Evolutionary conservation across 1,140 invertebrate genomes (phyloP).

Genomic region (Daktulosphaira vitifoliae): DNA sequence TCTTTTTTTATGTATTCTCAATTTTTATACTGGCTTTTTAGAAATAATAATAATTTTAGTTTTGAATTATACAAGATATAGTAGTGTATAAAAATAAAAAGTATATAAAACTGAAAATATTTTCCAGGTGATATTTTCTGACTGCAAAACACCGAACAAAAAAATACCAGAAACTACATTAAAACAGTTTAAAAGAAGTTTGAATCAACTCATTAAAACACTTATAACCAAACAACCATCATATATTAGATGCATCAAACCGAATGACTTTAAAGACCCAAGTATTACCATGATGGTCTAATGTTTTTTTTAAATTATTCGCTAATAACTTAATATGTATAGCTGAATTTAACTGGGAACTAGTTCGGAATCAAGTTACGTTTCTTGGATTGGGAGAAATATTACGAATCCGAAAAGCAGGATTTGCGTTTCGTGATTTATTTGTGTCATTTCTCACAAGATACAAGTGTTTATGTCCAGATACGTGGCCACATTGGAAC

Average conservation of each 20-base stretch:
- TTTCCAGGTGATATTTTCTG: constrained; percentile 46
- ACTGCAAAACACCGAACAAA: constrained; percentile 7
- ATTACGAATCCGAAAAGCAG: constrained; percentile 55
- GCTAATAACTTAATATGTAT: no score
- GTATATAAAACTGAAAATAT: no score
- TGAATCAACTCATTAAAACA: constrained; percentile 60
- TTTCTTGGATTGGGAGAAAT: constrained; percentile 52
- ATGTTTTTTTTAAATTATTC: no score
- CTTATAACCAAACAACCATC: constrained; percentile 64
- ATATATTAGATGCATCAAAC: constrained; percentile 69
- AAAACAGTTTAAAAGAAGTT: constrained; percentile 64
- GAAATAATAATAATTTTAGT: no score
- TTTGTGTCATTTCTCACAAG: constrained; percentile 57
- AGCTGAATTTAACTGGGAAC: constrained; percentile 13
- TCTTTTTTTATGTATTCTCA: no score
- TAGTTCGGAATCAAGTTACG: constrained; percentile 14
- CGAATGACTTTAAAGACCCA: constrained; percentile 65
- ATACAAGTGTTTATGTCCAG: constrained; percentile 62
- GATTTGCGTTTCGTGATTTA: constrained; percentile 56
- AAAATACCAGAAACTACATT: constrained; percentile 57
- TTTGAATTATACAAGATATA: no score
- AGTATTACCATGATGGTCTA: not conserved
- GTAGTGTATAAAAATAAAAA: no score
- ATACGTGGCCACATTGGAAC: constrained; percentile 62
- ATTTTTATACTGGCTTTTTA: no score